Evolutionary conservation across 2,113 vertebrate genomes (phyloP).

Genomic region (Sapayoa aenigma): DNA sequence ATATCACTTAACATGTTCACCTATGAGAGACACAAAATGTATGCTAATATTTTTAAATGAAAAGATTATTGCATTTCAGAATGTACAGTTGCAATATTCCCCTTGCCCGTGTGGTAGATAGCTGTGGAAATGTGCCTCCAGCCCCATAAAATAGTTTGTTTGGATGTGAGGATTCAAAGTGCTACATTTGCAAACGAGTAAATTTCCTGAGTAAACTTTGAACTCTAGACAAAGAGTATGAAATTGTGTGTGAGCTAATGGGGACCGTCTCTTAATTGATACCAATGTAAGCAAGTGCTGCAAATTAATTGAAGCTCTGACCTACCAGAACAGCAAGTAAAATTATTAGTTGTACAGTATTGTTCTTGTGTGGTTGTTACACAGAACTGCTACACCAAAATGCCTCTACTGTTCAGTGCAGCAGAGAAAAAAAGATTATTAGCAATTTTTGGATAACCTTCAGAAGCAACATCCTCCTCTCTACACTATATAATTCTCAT

Average conservation of each 20-base stretch:
- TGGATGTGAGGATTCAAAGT: slow-evolving; percentile 10
- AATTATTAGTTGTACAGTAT: slow-evolving; percentile 51
- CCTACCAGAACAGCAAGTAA: slow-evolving; percentile 44
- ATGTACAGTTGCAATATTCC: background rate
- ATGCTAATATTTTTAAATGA: slow-evolving; percentile 20
- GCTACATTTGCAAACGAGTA: slow-evolving; percentile 7
- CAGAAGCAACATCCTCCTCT: background rate
- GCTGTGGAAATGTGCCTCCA: background rate
- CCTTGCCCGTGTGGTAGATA: background rate
- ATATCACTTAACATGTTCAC: background rate
- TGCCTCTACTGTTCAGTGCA: background rate
- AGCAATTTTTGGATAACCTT: slow-evolving; percentile 60
- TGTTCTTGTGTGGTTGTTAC: slow-evolving; percentile 42
- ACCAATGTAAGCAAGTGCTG: slow-evolving; percentile 44
- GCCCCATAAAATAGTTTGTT: slow-evolving; percentile 19
- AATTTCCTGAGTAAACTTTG: slow-evolving; percentile 58
- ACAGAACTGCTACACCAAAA: slow-evolving; percentile 33
- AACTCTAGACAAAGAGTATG: slow-evolving; percentile 45
- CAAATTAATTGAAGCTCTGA: slow-evolving; percentile 55
- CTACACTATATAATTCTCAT: slow-evolving; percentile 43
- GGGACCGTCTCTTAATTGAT: slow-evolving; percentile 7
- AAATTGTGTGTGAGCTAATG: slow-evolving; percentile 29
- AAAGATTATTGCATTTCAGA: background rate
- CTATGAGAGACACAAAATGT: background rate
- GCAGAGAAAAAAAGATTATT: slow-evolving; percentile 18